These are phyloP conservation scores for Xestia sexstrigata DNA, from an alignment of 2,888 invertebrate genomes.

Conservation along the genomic window DNA sequence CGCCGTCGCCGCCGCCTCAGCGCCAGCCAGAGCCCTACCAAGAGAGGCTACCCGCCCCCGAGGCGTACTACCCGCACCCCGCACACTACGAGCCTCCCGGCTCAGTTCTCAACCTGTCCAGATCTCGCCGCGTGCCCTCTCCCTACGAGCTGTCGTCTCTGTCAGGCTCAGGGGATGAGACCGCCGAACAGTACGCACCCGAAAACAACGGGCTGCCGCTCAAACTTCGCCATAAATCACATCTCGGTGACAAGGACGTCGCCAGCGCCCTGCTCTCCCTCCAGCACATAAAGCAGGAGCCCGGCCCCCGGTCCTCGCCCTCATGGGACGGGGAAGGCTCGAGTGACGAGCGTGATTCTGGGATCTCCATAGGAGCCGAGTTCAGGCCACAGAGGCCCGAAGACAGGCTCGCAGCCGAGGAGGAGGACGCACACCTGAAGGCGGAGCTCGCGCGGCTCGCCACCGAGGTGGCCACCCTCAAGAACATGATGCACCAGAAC, in stretches of 20 bases:
- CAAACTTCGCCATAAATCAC: conserved; percentile 97
- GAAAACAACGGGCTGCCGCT: conserved; percentile 95
- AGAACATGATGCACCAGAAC: conserved; percentile 94
- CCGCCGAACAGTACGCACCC: conserved; percentile 90
- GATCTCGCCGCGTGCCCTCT: conserved; percentile 92
- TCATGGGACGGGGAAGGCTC: conserved; percentile 97
- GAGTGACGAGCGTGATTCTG: conserved; percentile 97
- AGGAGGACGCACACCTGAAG: conserved; percentile 94
- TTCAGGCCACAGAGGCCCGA: conserved; percentile 88
- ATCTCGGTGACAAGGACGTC: conserved; percentile 96
- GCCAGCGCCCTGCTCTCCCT: conserved; percentile 95
- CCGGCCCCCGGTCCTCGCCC: conserved; percentile 94
- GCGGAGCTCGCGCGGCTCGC: conserved; percentile 96
- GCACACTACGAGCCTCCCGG: conserved; percentile 91
- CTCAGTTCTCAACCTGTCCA: conserved; percentile 94
- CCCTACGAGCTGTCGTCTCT: conserved; percentile 96
- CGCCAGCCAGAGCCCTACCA: conserved; percentile 89
- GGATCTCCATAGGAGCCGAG: conserved; percentile 95
- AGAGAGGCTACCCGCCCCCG: conserved; percentile 86
- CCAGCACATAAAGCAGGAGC: conserved; percentile 97
- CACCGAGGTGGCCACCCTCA: conserved; percentile 97
- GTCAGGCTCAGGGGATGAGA: conserved; percentile 91
- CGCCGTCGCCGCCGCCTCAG: conserved; percentile 89
- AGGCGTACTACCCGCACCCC: conserved; percentile 88
- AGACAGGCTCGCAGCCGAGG: conserved; percentile 85